Evolutionary conservation across 2,888 invertebrate genomes (phyloP).

Genomic region (Sisyra terminalis): DNA sequence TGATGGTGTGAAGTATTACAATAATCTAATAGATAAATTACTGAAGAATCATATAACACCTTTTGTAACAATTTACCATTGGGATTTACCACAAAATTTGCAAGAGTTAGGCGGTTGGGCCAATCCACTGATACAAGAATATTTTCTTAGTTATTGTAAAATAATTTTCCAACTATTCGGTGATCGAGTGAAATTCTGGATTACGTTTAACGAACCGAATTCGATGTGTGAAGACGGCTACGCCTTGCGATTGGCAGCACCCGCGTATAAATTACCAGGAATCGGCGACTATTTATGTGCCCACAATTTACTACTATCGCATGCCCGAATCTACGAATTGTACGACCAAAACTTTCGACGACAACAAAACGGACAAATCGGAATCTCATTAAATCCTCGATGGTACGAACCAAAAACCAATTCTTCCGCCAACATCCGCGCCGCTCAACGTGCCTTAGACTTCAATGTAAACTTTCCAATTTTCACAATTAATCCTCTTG

Average conservation of each 20-base stretch:
- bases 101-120: conserved; percentile 27
- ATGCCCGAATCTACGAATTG: conserved; percentile 45
- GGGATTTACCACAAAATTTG: conserved; percentile 35
- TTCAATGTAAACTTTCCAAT: neutral
- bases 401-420: conserved; percentile 31
- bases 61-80: conserved; percentile 32
- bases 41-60: conserved; percentile 34
- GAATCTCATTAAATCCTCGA: conserved; percentile 32
- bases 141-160: conserved; percentile 33
- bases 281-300: conserved; percentile 45
- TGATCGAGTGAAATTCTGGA: conserved; percentile 14
- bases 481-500: conserved; percentile 5
- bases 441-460: conserved; percentile 32
- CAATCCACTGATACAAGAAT: conserved; percentile 33
- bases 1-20: conserved; percentile 35
- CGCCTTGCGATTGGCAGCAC: conserved; percentile 34
- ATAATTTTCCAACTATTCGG: conserved; percentile 19
- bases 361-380: conserved; percentile 31
- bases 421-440: conserved; percentile 19
- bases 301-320: conserved; percentile 45
- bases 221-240: conserved; percentile 15
- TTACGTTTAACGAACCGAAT: conserved; percentile 15
- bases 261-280: conserved; percentile 34
- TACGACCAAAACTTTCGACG: conserved; percentile 42
- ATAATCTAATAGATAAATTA: conserved; percentile 32